These are phyloP conservation scores for Melinaea marsaeus DNA, from an alignment of 2,888 invertebrate species.

Conservation along the genomic window DNA sequence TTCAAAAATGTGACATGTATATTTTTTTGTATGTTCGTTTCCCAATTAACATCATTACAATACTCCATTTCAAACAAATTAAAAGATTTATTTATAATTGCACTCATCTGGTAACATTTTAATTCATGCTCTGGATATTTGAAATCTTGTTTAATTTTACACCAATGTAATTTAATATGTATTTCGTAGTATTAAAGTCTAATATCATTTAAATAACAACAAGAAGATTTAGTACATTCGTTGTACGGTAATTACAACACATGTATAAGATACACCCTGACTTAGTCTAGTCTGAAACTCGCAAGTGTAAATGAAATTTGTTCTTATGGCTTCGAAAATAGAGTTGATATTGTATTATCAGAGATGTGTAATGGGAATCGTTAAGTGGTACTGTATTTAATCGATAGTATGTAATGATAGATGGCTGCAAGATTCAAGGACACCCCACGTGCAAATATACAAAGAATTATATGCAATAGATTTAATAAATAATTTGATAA, in stretches of 20 bases:
- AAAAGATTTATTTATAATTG: not conserved
- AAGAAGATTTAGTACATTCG: not conserved
- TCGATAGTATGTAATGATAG: conserved; percentile 9
- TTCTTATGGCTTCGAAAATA: not conserved
- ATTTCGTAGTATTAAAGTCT: too few species aligned
- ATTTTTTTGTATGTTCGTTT: not conserved
- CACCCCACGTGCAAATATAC: conserved; percentile 4
- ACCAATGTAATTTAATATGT: not conserved
- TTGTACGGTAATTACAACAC: not conserved
- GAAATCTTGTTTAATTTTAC: not conserved
- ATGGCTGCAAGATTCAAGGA: conserved; percentile 7
- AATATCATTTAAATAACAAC: too few species aligned
- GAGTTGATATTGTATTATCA: conserved; percentile 3
- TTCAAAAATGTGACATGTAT: not conserved
- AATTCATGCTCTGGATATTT: not conserved
- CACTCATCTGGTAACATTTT: not conserved
- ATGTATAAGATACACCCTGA: not conserved
- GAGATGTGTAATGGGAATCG: not conserved
- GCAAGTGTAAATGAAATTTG: too few species aligned
- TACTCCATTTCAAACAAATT: not conserved
- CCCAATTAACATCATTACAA: not conserved
- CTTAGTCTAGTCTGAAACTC: not conserved
- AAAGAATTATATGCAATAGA: conserved; percentile 3
- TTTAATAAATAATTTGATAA: too few species aligned
- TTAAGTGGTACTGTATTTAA: conserved; percentile 3